phyloP scores from a whole-genome alignment of 2,888 invertebrate species.

The Cepaea hortensis region DNA sequence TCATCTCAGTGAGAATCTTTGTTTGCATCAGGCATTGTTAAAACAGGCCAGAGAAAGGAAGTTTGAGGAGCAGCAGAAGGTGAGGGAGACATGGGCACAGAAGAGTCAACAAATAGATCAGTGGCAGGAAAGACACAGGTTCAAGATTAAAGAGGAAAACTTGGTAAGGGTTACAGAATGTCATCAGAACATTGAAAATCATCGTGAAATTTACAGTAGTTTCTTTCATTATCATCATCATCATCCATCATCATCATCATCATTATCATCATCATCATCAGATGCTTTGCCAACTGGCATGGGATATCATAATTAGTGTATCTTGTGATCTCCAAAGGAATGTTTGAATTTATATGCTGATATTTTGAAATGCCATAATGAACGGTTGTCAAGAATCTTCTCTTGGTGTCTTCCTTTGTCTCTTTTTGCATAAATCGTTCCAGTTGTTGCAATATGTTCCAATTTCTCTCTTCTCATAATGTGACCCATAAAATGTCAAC shows the following conservation, averaged over 20 bases:
- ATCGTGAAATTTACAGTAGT: neutral
- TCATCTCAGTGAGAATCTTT: neutral
- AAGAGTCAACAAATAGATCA: conserved; percentile 38
- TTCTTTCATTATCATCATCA: neutral
- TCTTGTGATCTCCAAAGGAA: neutral
- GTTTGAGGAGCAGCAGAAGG: conserved; percentile 20
- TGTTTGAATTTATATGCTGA: neutral
- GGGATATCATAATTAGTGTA: neutral
- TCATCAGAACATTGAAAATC: neutral
- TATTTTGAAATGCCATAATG: neutral
- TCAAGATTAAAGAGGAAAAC: conserved; percentile 41
- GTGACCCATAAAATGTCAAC: too few relatives aligned
- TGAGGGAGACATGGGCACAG: conserved; percentile 21
- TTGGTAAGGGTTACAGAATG: conserved; percentile 24
- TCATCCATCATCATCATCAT: neutral
- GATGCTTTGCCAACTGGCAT: too few relatives aligned
- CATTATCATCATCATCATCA: too few relatives aligned
- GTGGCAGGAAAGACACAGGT: conserved; percentile 41
- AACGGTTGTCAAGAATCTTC: too few relatives aligned
- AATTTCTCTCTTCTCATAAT: too few relatives aligned
- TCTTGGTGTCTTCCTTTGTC: too few relatives aligned
- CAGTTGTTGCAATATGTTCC: too few relatives aligned
- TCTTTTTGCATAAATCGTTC: too few relatives aligned
- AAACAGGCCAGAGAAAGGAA: conserved; percentile 12
- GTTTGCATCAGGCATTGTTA: conserved; percentile 29